These are phyloP conservation scores for Dioctria rufipes DNA, from an alignment of 2,888 invertebrate genomes.

Conservation along the genomic window DNA sequence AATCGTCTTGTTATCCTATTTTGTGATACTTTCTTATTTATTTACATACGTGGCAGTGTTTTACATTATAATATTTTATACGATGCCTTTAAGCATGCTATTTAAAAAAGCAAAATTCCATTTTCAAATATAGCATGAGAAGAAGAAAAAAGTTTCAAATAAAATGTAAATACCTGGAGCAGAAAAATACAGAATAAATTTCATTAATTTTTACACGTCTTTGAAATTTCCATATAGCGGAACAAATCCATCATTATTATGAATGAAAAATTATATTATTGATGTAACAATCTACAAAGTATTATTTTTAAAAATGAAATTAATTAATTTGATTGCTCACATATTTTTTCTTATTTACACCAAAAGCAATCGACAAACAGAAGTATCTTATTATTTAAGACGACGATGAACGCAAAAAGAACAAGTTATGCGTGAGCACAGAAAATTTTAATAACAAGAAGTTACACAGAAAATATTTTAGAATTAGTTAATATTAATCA, in stretches of 20 bases:
- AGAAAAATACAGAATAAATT: background rate
- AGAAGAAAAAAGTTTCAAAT: background rate
- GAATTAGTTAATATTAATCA: too few species aligned
- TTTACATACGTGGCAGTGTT: constrained; percentile 58
- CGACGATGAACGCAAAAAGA: background rate
- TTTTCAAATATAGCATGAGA: background rate
- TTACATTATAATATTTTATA: constrained; percentile 54
- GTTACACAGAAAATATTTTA: too few species aligned
- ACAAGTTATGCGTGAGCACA: constrained; percentile 31
- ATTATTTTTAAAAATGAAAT: constrained; percentile 25
- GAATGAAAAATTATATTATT: background rate
- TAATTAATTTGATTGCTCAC: constrained; percentile 42
- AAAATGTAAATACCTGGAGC: constrained; percentile 21
- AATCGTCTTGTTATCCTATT: constrained; percentile 46
- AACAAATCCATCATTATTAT: background rate
- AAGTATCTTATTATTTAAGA: too few species aligned
- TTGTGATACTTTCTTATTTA: constrained; percentile 53
- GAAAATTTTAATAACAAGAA: too few species aligned
- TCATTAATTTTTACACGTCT: background rate
- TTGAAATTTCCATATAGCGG: background rate
- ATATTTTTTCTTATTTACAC: constrained; percentile 37
- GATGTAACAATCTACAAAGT: background rate
- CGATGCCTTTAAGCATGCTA: constrained; percentile 52
- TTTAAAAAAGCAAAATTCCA: constrained; percentile 26
- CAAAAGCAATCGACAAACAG: constrained; percentile 55